A percentile compares a stretch with the other conserved stretches of the same genome.
Evolutionary conservation across 2,113 vertebrate species (phyloP).

Genomic region (Gavia stellata): DNA sequence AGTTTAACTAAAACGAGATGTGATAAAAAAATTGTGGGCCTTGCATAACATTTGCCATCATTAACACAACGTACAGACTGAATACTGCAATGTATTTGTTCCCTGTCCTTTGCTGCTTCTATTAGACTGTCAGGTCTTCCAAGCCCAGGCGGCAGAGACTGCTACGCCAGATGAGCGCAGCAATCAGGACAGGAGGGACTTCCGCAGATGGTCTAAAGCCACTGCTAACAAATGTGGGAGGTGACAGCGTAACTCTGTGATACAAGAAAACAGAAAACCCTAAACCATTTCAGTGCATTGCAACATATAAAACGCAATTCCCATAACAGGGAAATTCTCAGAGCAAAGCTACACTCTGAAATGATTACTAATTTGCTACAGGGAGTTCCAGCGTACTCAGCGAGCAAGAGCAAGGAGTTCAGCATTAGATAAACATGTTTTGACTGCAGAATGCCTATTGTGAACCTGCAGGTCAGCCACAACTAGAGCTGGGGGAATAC

Average conservation of each 20-base stretch:
- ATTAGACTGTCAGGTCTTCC: neutral
- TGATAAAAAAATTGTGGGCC: neutral
- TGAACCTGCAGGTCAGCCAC: neutral
- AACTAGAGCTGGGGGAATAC: neutral
- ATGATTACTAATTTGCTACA: neutral
- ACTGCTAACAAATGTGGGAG: neutral
- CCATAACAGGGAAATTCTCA: neutral
- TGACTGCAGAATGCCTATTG: neutral
- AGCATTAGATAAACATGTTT: neutral
- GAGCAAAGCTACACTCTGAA: neutral
- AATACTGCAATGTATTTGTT: neutral
- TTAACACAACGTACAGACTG: neutral
- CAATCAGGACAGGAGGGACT: neutral
- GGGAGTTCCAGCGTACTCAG: neutral
- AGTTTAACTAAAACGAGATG: neutral
- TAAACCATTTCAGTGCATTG: neutral
- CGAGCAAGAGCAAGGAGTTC: neutral
- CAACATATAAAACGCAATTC: neutral
- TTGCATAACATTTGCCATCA: neutral
- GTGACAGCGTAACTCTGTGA: neutral
- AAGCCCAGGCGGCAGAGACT: accelerated
- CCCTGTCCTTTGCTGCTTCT: neutral
- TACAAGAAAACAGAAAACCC: neutral
- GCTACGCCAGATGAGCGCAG: neutral
- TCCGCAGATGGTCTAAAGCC: neutral